Base-by-base conservation (phyloP, 2,797 vertebrate genomes). In the Micromesistius poutassou region DNA sequence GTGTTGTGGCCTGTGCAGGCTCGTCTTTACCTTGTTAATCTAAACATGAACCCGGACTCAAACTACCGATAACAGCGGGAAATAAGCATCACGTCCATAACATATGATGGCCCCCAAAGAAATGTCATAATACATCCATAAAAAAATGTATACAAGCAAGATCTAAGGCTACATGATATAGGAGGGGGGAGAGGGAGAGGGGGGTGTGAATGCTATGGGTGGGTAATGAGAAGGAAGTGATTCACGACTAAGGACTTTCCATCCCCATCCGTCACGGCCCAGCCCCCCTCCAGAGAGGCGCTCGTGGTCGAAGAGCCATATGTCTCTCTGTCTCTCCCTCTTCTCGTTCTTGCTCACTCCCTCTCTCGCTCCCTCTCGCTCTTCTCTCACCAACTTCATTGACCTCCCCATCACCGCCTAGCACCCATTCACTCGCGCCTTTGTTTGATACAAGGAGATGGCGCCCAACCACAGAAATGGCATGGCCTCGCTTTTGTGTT, bases 1-100 rank as follows among this genome's bases (percentile, higher is more conserved):
- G 46, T 62, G 38, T 2, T 46, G 72, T 82, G 79, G 4, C n/a
- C 22, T 62, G 55, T 55, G 55, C 82, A 33, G 30, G 40, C 36
- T 72, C 33, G 66, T 77, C 62, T 7, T 33, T 40, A 35, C 14
- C 14, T 71, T 5, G 14, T 7, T 22, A 35, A 19, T 22, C 71
- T 35, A 13, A 16, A 16, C 7, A 19, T 31, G 70, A 30, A 30
- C 16, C 22, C 66, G 1, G 25, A 71, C 68, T 30, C 10, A 16
- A 71, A 16, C 25, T 30, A 30, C 68, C 4, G 25, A 30, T 16
- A 71, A 30, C 28, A 30, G 68, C 25, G 22, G 40, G 46, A 50
- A 22, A 50, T 19, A 22, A 50, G 46, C 55, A 62, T 62, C 55
- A 62, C 1, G 22, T 62, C n/a, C 22, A 62, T 25, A 62, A 62